Conservation (phyloP, 2,113 vertebrate species). For the Gymnobelideus leadbeateri region DNA sequence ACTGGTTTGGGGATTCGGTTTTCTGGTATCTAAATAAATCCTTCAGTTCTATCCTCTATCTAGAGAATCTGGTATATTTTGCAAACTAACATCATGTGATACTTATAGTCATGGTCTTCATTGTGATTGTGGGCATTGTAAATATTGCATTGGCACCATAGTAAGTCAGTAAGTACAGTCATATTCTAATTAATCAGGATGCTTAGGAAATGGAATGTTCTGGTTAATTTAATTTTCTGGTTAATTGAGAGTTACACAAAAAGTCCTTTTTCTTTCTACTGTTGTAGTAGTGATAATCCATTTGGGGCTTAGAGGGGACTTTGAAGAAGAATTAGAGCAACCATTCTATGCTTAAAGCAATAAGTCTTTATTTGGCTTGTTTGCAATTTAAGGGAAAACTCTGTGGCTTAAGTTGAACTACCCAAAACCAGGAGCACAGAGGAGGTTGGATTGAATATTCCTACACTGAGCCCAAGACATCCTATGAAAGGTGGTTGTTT, state of each 20-base stretch:
- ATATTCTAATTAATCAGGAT: background rate
- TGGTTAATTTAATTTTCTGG: slow-evolving; percentile 16
- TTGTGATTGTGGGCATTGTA: no score
- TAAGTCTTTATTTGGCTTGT: background rate
- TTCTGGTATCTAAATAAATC: no score
- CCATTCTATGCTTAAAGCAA: background rate
- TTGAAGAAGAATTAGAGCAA: background rate
- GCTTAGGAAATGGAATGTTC: background rate
- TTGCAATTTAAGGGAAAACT: background rate
- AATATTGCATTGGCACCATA: no score
- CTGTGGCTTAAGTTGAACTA: background rate
- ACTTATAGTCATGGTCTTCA: no score
- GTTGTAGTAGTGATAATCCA: background rate
- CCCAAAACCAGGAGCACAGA: background rate
- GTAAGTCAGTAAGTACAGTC: background rate
- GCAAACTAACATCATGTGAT: no score
- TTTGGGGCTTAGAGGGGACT: background rate
- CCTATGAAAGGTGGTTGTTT: background rate
- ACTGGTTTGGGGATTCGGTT: no score
- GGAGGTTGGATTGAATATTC: background rate
- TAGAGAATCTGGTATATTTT: no score
- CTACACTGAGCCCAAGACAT: background rate
- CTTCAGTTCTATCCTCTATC: no score
- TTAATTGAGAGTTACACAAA: slow-evolving; percentile 14
- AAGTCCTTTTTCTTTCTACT: background rate